Base-by-base conservation (phyloP, 2,113 vertebrate genomes). In the Rana temporaria region DNA sequence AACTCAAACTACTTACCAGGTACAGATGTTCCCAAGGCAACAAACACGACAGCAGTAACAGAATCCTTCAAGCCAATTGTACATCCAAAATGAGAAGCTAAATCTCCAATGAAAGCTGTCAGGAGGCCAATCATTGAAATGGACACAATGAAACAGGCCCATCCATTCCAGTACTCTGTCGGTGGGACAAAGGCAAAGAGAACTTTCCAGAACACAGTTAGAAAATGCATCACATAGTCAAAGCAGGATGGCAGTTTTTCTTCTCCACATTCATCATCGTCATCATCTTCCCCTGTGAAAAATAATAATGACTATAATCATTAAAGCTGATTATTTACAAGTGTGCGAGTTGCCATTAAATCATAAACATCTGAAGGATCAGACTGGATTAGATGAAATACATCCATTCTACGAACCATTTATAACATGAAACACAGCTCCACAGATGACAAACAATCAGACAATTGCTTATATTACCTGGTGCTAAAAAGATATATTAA, bases 151-250 rank as follows among this genome's bases (percentile, higher is more conserved):
- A 99, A 99, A 87, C 98, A 99, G 0, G 97, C 96, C 98, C 98
- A 98, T 85, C 98, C 98, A 0, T 95, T 99, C 94, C 95, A 97
- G 91, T 97, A 96, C 84, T 98, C 97, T 3, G 98, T 98, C 0
- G 98, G 98, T 14, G 98, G 98, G n/a, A 99, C 97, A 1, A 99
- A 93, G 65, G 96, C 97, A 62, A 99, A 99, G 70, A 97, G 89
- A 71, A 99, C 92, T 90, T 99, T 99, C 98, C 98, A 99, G 94
- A 99, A 98, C 80, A 99, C 92, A 0, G 97, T 99, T 88, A 99
- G 94, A 88, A 98, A 99, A 92, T 99, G 98, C 96, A 98, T 97
- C 89, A 98, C 92, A 0, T 99, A 99, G 88, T 99, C 97, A 0
- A 96, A 96, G 83, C 96, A 96, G 67, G 98, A 99, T 7, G 97